These are phyloP conservation scores for Alloscopus bannaensis DNA, from an alignment of 2,888 invertebrate species.

Conservation along the genomic window DNA sequence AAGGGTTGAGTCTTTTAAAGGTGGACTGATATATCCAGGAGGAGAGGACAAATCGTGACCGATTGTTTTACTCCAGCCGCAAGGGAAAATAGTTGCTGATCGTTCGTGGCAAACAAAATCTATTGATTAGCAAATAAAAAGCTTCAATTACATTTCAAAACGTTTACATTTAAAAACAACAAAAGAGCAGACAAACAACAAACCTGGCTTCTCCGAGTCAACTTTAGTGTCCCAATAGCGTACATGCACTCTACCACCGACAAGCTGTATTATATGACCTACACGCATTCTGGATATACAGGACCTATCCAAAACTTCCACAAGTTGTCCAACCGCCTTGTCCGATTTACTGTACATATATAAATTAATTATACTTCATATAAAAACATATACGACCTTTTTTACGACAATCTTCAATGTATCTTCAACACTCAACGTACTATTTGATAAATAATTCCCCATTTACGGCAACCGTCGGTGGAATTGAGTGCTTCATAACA, in stretches of 20 bases:
- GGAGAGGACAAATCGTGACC: slow-evolving; percentile 86
- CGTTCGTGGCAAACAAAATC: slow-evolving; percentile 98
- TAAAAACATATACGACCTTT: no score
- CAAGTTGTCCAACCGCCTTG: slow-evolving; percentile 80
- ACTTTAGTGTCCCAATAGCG: slow-evolving; percentile 88
- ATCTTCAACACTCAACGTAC: slow-evolving; percentile 10
- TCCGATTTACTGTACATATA: slow-evolving; percentile 32
- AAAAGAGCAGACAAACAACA: slow-evolving; percentile 14
- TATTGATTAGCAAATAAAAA: slow-evolving; percentile 66
- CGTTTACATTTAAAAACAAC: slow-evolving; percentile 6
- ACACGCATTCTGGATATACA: slow-evolving; percentile 92
- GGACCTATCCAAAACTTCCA: slow-evolving; percentile 97
- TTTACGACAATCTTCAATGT: neutral
- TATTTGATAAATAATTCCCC: slow-evolving; percentile 46
- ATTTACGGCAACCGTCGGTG: slow-evolving; percentile 76
- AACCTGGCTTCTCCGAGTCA: slow-evolving; percentile 30
- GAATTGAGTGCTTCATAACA: slow-evolving; percentile 77
- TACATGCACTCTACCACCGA: slow-evolving; percentile 93
- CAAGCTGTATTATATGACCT: slow-evolving; percentile 91
- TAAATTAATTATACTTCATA: no score
- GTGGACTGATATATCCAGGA: slow-evolving; percentile 70
- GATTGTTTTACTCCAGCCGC: slow-evolving; percentile 95
- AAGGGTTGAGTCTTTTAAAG: slow-evolving; percentile 71
- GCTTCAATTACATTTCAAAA: neutral
- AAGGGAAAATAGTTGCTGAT: slow-evolving; percentile 94